Evolutionary conservation across 2,113 vertebrate species (phyloP), one percentile per base, ranked within the genome.

Genomic region (Stigmatopora argus): DNA sequence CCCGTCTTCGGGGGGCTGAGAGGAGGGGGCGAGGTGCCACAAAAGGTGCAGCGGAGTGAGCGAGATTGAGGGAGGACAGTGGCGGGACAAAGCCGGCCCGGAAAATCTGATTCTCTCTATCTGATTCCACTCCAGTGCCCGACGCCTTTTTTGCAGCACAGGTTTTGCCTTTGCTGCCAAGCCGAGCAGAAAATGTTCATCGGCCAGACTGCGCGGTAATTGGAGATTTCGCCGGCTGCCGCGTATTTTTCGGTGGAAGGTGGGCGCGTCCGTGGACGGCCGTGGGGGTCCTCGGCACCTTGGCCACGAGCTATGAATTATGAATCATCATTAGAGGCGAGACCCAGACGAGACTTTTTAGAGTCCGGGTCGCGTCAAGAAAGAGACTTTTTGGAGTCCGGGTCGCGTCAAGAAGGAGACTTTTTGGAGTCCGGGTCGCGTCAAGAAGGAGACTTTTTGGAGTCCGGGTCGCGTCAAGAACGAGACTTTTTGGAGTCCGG

Each of bases 11-110:
- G 72, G 48, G 67, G 66, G 69, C 60, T 75, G 66, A 66, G 69
- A 71, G 80, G 85, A 84, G 75, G 77, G 74, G 70, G 92, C 92
- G 86, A 91, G 71, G 76, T 41, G 62, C 78, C 87, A 99, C 94
- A 98, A 98, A 96, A 96, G 95, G 90, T 93, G 92, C 93, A 82
- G 88, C 93, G 93, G 90, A 94, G 92, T 98, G 94, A 94, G 92
- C 95, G 95, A 31, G 26, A 95, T 93, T 91, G 93, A 93, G 92
- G 91, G 91, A 90, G 87, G 88, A 90, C 87, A 85, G 82, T 67
- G 84, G 91, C 86, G 87, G 93, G 92, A 94, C 92, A 95, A 95
- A 94, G 93, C 90, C 72, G 78, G 88, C 83, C 84, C 69, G 89
- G 89, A 93, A 94, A 91, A 88, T 91, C 90, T 90, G 92, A 78